phyloP scores from a whole-genome alignment of 2,797 vertebrate species.

The Clarias laeviceps region DNA sequence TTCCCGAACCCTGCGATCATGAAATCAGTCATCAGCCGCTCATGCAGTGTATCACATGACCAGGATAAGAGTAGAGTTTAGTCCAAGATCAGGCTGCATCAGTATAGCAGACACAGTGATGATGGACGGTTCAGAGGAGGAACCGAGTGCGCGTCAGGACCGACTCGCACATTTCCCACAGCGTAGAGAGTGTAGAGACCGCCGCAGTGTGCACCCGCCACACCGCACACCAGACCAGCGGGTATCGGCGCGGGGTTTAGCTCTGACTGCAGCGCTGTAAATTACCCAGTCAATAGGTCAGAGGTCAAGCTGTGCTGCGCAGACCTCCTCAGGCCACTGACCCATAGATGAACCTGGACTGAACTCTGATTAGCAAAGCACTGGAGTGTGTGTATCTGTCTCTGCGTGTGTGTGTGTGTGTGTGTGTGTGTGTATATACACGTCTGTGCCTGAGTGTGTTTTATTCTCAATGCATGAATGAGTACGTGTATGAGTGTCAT shows the following conservation, averaged over 20 bases:
- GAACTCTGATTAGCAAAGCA: constrained; percentile 45
- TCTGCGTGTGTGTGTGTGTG: not conserved
- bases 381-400: constrained; percentile 34
- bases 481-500: not conserved
- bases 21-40: not conserved
- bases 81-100: not conserved
- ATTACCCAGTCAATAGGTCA: constrained; percentile 42
- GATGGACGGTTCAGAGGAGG: constrained; percentile 1
- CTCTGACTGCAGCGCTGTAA: not conserved
- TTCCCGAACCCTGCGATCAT: not conserved
- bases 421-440: not conserved
- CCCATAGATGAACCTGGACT: constrained; percentile 40
- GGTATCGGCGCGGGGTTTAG: constrained; percentile 11
- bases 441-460: not conserved
- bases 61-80: not conserved
- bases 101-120: not conserved
- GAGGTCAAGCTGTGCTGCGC: constrained; percentile 33
- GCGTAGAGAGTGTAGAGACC: not conserved
- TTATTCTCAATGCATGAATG: not conserved
- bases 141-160: not conserved
- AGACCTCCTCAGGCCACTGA: constrained; percentile 18
- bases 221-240: not conserved
- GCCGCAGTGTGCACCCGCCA: not conserved
- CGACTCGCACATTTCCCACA: not conserved
- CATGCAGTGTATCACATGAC: not conserved